Base-by-base conservation (phyloP, 2,797 vertebrate species). In the Eulemur rubriventer region DNA sequence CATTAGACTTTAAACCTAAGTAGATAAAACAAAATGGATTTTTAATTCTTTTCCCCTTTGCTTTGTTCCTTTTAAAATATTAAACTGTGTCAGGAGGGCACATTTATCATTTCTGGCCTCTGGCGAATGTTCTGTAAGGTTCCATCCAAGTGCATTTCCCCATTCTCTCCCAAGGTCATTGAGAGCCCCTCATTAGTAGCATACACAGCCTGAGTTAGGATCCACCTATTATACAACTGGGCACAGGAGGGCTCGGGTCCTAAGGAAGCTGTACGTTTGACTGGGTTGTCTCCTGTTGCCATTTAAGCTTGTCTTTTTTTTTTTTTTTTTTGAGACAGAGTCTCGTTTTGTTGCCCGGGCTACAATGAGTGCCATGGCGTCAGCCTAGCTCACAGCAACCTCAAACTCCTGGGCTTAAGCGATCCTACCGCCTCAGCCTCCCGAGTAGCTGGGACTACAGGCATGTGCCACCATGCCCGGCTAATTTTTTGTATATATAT, bases 61-160 rank as follows among this genome's bases (percentile, higher is more conserved):
- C 59, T 89, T 72, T 72, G 18, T 92, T 96, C 50, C 75, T 78
- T 97, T 33, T 43, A 80, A 89, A 91, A 67, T 20, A 83, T 48
- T 48, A 50, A 72, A 80, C 38, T 12, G 28, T 84, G 59, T 24
- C 11, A 28, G 41, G 26, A 67, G 38, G 59, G 28, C 30, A 63
- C 38, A 48, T 81, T 95, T 59, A n/a, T 89, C 63, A 65, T 50
- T 16, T 9, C 69, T 59, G 81, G 52, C 46, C 90, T 91, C 84
- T 16, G 57, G 73, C 0, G 17, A 73, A 81, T n/a, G 43, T 91
- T 95, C 73, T 1, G 0, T 48, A 82, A 78, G 30, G 50, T 41
- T 85, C n/a, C 5, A 4, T 72, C 35, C 1, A 4, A 69, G n/a
- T 73, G n/a, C 18, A 1, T 86, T 57, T 87, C 61, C 72, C 9